phyloP scores from a whole-genome alignment of 2,888 invertebrate species.

The Metopia argyrocephala region DNA sequence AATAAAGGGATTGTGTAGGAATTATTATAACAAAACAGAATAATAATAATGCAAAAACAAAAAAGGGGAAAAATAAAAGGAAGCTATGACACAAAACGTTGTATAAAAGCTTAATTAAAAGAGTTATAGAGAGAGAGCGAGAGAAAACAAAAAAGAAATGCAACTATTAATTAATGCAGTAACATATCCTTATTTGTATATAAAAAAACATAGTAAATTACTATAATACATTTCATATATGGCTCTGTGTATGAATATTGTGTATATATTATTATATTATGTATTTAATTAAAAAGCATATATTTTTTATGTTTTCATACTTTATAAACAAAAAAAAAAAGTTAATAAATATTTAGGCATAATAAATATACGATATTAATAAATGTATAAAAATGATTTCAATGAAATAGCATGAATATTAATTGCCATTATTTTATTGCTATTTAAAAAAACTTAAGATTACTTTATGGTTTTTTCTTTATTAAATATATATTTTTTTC shows the following conservation, averaged over 20 bases:
- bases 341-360: constrained; percentile 38
- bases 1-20: constrained; percentile 19
- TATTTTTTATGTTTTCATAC: constrained; percentile 2
- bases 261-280: not conserved
- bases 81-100: constrained; percentile 59
- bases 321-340: constrained; percentile 10
- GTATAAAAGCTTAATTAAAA: not conserved
- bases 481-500: not conserved
- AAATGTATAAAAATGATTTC: not conserved
- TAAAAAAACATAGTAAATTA: constrained; percentile 25
- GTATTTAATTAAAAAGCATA: not conserved
- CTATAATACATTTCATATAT: constrained; percentile 39
- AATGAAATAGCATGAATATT: constrained; percentile 6
- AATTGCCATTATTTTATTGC: constrained; percentile 1
- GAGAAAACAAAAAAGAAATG: constrained; percentile 20
- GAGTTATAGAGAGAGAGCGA: not conserved
- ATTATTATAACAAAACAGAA: constrained; percentile 26
- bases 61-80: constrained; percentile 34
- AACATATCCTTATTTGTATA: too few relatives aligned
- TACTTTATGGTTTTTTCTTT: not conserved
- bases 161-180: constrained; percentile 10
- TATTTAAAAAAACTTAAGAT: too few relatives aligned
- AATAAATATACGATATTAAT: not conserved
- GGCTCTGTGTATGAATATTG: not conserved
- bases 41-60: constrained; percentile 32